Evolutionary conservation across 1,140 invertebrate genomes (phyloP).

Genomic region (Trissolcus basalis): DNA sequence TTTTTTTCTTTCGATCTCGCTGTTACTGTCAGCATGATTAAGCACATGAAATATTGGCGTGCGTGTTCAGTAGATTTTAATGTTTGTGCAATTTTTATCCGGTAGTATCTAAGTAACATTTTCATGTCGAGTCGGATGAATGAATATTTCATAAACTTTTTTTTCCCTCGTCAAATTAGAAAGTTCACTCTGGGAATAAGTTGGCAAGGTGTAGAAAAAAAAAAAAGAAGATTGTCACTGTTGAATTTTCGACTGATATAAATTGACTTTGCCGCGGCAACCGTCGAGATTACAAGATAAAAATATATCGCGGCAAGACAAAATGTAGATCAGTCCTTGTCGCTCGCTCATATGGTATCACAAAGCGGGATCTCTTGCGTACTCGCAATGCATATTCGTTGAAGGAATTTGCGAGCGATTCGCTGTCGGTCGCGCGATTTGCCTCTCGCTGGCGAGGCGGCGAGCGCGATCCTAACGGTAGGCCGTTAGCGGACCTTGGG

Average conservation of each 20-base stretch:
- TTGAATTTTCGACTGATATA: background rate
- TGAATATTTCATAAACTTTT: background rate
- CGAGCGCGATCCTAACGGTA: slow-evolving; percentile 66
- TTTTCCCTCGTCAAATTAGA: no score
- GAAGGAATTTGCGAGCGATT: slow-evolving; percentile 49
- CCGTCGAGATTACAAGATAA: slow-evolving; percentile 30
- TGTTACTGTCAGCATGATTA: slow-evolving; percentile 18
- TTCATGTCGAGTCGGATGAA: background rate
- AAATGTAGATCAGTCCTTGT: slow-evolving; percentile 13
- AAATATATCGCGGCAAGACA: slow-evolving; percentile 10
- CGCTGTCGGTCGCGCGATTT: slow-evolving; percentile 53
- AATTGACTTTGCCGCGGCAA: no score
- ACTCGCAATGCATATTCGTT: slow-evolving; percentile 36
- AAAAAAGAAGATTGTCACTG: no score
- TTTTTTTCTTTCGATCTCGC: slow-evolving; percentile 9
- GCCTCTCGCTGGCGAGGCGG: slow-evolving; percentile 41
- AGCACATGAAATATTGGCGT: background rate
- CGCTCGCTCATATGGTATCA: slow-evolving; percentile 25
- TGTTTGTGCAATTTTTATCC: slow-evolving; percentile 7
- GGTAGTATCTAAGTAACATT: background rate
- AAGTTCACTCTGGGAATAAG: no score
- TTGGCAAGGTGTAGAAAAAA: no score
- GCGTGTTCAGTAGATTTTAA: slow-evolving; percentile 13
- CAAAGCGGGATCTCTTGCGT: slow-evolving; percentile 44
- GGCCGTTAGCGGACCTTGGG: slow-evolving; percentile 71